Evolutionary conservation across 1,140 invertebrate species (phyloP).

Genomic region (Drosophila subobscura): DNA sequence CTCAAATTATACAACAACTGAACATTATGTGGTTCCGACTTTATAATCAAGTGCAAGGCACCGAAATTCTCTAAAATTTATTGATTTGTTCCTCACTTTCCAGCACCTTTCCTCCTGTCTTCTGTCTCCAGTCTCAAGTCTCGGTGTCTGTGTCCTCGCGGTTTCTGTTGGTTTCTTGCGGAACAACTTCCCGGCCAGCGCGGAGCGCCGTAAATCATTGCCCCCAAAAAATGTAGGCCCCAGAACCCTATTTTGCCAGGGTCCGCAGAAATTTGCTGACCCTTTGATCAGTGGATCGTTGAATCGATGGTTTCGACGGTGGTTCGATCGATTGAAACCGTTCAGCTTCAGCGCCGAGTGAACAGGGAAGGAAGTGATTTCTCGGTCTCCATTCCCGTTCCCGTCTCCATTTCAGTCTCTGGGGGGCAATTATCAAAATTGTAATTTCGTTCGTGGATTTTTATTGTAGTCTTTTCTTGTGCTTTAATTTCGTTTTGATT

Average conservation of each 20-base stretch:
- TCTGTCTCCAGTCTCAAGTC: neutral
- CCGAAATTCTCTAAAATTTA: slow-evolving; percentile 65
- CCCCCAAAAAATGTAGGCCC: slow-evolving; percentile 40
- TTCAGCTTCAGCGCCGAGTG: slow-evolving; percentile 21
- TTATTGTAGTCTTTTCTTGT: slow-evolving; percentile 6
- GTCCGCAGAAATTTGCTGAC: slow-evolving; percentile 46
- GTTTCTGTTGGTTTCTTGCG: slow-evolving; percentile 29
- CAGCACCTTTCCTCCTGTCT: neutral
- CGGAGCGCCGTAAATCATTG: slow-evolving; percentile 67
- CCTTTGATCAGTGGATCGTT: slow-evolving; percentile 33
- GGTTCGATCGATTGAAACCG: slow-evolving; percentile 26
- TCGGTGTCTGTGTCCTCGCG: slow-evolving; percentile 1
- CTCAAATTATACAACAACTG: slow-evolving; percentile 59
- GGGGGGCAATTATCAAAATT: slow-evolving; percentile 75
- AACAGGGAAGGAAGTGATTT: slow-evolving; percentile 36
- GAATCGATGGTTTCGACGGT: slow-evolving; percentile 10
- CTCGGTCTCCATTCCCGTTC: neutral
- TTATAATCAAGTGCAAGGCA: slow-evolving; percentile 75
- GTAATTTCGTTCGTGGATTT: slow-evolving; percentile 64
- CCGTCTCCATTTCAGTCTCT: slow-evolving; percentile 9
- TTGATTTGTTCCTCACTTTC: slow-evolving; percentile 59
- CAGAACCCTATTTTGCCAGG: slow-evolving; percentile 34
- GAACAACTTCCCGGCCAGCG: slow-evolving; percentile 2
- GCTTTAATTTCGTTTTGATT: slow-evolving; percentile 38
- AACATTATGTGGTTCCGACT: slow-evolving; percentile 48